These are phyloP conservation scores for Theonella swinhoei DNA, from an alignment of 37 sponge, comb jelly and placozoan genomes.

Conservation along the genomic window DNA sequence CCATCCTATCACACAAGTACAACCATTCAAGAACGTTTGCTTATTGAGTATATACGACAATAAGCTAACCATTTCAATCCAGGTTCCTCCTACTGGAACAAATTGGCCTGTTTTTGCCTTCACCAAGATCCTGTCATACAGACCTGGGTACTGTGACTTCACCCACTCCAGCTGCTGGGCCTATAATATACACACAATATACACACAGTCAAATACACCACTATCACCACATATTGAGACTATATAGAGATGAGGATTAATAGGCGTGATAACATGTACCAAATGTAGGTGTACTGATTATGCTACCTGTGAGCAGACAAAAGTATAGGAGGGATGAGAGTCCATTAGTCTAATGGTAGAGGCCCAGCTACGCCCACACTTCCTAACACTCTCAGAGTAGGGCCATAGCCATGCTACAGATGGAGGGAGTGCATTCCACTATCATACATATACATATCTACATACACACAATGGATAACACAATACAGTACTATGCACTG, in stretches of 20 bases:
- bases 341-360: conserved; percentile 65
- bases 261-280: neutral
- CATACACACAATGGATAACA: neutral
- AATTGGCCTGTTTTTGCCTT: conserved; percentile 46
- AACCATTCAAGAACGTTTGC: no score
- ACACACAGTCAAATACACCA: neutral
- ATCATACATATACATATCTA: neutral
- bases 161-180: conserved; percentile 82
- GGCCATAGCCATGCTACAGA: conserved; percentile 82
- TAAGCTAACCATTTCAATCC: conserved; percentile 86
- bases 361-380: conserved; percentile 82
- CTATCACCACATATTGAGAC: neutral
- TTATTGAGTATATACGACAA: no score
- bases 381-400: conserved; percentile 73
- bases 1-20: conserved; percentile 66
- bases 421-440: neutral
- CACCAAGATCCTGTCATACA: conserved; percentile 48
- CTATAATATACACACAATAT: conserved; percentile 27
- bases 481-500: no score
- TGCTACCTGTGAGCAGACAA: conserved; percentile 72
- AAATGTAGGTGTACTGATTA: neutral
- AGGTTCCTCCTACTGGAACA: conserved; percentile 76
- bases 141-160: conserved; percentile 60
- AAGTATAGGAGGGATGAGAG: conserved; percentile 40
- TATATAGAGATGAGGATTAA: neutral